These are phyloP conservation scores for Syngnathoides biaculeatus DNA, from an alignment of 2,113 vertebrate species.

Conservation along the genomic window DNA sequence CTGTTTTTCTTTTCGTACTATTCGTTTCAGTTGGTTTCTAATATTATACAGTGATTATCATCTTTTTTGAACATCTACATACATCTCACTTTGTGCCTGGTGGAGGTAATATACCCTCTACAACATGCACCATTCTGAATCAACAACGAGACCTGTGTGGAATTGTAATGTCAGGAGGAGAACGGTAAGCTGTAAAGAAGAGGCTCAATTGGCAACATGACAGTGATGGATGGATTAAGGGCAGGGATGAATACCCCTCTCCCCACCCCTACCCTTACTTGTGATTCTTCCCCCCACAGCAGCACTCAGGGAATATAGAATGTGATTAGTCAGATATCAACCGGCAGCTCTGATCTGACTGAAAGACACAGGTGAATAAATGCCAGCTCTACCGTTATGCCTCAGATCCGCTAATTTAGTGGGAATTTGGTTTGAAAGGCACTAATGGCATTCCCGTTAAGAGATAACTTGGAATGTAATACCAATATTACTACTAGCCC, in stretches of 20 bases:
- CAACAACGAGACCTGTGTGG: neutral
- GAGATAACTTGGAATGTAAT: constrained; percentile 58
- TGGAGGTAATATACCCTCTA: neutral
- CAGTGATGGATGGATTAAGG: constrained; percentile 66
- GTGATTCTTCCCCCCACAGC: constrained; percentile 47
- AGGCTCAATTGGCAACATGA: constrained; percentile 60
- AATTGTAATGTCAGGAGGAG: neutral
- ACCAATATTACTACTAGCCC: neutral
- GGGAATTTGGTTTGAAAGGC: constrained; percentile 47
- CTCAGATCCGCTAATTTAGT: neutral
- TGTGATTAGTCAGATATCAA: constrained; percentile 78
- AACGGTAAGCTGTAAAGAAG: constrained; percentile 42
- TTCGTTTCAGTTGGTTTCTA: neutral
- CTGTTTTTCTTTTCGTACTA: no score
- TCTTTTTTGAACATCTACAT: no score
- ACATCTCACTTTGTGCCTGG: no score
- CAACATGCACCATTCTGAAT: neutral
- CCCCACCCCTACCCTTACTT: constrained; percentile 23
- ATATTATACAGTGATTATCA: no score
- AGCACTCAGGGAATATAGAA: constrained; percentile 67
- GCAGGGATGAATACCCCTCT: constrained; percentile 28
- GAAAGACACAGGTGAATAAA: constrained; percentile 24
- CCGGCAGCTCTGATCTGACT: constrained; percentile 4
- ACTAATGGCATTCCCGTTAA: constrained; percentile 55
- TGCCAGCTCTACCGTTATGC: neutral